These are phyloP conservation scores for Holcopasites calliopsidis DNA, from an alignment of 1,140 invertebrate genomes.

Conservation along the genomic window DNA sequence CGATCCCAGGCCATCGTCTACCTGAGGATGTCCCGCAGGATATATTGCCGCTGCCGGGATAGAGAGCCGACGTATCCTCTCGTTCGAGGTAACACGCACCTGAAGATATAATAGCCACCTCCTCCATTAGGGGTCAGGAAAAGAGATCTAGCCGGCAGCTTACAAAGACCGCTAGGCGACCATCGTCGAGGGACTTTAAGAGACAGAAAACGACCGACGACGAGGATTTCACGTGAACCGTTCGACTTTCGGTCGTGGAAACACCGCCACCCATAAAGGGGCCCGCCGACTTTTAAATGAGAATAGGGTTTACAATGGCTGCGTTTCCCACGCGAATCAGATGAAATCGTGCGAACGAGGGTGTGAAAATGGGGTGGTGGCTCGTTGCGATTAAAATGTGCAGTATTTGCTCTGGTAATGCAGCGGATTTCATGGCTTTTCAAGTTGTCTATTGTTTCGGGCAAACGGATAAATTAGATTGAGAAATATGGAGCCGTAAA, in stretches of 20 bases:
- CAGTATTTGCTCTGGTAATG: too few species aligned
- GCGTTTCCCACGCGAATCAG: neutral
- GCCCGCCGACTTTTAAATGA: neutral
- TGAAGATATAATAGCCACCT: constrained; percentile 57
- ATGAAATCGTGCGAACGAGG: neutral
- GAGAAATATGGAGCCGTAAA: constrained; percentile 63
- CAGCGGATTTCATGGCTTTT: too few species aligned
- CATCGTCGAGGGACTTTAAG: constrained; percentile 28
- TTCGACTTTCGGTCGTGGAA: neutral
- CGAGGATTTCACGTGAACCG: constrained; percentile 16
- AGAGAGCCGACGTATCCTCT: constrained; percentile 31
- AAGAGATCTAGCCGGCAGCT: constrained; percentile 25
- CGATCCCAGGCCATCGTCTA: constrained; percentile 43
- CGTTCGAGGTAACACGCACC: constrained; percentile 47
- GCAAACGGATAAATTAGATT: constrained; percentile 52
- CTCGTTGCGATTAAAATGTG: too few species aligned
- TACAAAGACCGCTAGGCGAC: constrained; percentile 11
- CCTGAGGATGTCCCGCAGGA: constrained; percentile 55
- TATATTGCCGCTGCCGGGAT: constrained; percentile 47
- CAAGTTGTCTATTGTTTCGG: too few species aligned
- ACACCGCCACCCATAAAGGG: neutral
- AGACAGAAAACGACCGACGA: constrained; percentile 39
- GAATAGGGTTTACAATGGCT: too few species aligned
- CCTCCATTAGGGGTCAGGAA: constrained; percentile 40
- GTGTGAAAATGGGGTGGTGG: neutral